These are phyloP conservation scores for Rhinoderma darwinii DNA, from an alignment of 2,113 vertebrate species.

Conservation along the genomic window DNA sequence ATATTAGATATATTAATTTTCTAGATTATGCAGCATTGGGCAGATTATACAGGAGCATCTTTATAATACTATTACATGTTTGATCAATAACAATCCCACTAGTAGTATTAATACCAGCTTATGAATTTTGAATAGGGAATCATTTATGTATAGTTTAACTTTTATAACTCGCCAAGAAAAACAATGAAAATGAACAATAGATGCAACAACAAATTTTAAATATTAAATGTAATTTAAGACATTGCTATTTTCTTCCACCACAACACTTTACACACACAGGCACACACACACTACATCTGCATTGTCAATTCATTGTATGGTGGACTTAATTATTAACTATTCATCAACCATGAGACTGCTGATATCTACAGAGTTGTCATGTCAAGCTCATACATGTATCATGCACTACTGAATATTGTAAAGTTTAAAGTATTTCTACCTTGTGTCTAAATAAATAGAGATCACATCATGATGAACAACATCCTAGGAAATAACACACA, in stretches of 20 bases:
- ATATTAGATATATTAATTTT: too few species aligned
- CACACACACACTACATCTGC: not conserved
- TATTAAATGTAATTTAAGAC: not conserved
- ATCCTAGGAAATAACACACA: constrained; percentile 70
- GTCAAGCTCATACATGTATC: not conserved
- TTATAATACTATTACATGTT: too few species aligned
- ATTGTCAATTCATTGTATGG: not conserved
- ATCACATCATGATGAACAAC: constrained; percentile 58
- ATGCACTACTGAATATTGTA: constrained; percentile 53
- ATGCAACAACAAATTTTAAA: not conserved
- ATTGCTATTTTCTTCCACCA: not conserved
- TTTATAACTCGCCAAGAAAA: not conserved
- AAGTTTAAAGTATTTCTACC: constrained; percentile 78
- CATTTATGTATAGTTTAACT: not conserved
- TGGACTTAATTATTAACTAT: too few species aligned
- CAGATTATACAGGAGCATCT: too few species aligned
- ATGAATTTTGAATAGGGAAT: not conserved
- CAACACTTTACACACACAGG: not conserved
- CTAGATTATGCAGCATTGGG: too few species aligned
- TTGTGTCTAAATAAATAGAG: constrained; percentile 72
- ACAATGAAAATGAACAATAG: not conserved
- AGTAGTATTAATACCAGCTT: not conserved
- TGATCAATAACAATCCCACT: not conserved
- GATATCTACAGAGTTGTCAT: not conserved
- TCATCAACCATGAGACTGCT: not conserved